phyloP scores from a whole-genome alignment of 2,797 vertebrate genomes.

The Mus spretus region DNA sequence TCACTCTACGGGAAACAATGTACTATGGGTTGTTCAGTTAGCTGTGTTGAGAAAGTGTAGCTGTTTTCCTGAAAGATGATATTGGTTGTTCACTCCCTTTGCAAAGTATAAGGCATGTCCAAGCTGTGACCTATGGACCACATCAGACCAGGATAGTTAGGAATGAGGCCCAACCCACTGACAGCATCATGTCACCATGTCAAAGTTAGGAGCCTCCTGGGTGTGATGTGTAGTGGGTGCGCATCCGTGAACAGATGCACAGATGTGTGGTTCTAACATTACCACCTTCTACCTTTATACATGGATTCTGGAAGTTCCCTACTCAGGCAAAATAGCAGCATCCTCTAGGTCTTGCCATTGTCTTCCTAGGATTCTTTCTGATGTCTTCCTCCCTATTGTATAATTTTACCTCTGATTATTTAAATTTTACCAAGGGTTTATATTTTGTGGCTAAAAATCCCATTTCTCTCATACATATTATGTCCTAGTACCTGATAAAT shows the following conservation, averaged over 20 bases:
- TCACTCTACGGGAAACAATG: background rate
- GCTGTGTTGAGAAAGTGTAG: background rate
- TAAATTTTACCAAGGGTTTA: background rate
- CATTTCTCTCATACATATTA: background rate
- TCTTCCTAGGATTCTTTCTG: background rate
- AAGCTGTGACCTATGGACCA: background rate
- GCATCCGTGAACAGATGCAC: background rate
- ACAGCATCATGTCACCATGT: background rate
- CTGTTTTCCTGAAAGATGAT: background rate
- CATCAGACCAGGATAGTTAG: background rate
- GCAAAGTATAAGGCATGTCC: background rate
- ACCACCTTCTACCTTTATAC: background rate
- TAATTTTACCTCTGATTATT: conserved; percentile 14
- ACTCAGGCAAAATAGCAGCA: background rate
- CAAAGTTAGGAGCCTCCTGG: background rate
- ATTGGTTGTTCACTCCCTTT: background rate
- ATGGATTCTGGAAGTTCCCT: background rate
- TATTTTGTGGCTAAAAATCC: background rate
- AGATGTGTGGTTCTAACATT: background rate
- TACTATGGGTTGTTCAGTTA: background rate
- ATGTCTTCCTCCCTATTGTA: background rate
- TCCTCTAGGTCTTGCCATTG: background rate
- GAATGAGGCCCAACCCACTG: background rate
- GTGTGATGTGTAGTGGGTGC: background rate
- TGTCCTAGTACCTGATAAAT: background rate